A percentile compares a stretch with the other conserved stretches of the same genome.
These are phyloP conservation scores for Drosophila atripex DNA, from an alignment of 2,888 invertebrate species.

Conservation along the genomic window DNA sequence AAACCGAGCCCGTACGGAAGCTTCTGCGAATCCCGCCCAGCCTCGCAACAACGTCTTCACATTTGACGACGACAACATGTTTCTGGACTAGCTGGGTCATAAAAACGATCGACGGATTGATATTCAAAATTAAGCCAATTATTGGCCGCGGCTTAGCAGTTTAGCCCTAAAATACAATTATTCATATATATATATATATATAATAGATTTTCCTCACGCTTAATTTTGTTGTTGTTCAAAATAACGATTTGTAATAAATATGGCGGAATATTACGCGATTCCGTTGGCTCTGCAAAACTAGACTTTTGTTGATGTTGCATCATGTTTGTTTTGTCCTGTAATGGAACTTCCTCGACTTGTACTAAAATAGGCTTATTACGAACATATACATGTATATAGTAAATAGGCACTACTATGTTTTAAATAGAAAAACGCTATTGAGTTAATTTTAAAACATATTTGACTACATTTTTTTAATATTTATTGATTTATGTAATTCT, in stretches of 20 bases:
- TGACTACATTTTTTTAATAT: constrained; percentile 11
- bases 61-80: constrained; percentile 83
- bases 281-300: constrained; percentile 38
- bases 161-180: constrained; percentile 42
- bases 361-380: constrained; percentile 29
- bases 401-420: constrained; percentile 11
- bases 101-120: constrained; percentile 31
- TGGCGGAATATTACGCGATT: constrained; percentile 26
- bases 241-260: constrained; percentile 44
- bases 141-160: constrained; percentile 38
- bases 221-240: constrained; percentile 65
- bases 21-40: constrained; percentile 35
- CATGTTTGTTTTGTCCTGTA: constrained; percentile 18
- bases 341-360: constrained; percentile 4
- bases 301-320: constrained; percentile 13
- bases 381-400: constrained; percentile 22
- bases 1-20: constrained; percentile 22
- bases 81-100: constrained; percentile 75
- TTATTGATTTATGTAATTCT: constrained; percentile 20
- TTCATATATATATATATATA: constrained; percentile 55
- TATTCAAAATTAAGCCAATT: constrained; percentile 70
- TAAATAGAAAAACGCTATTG: constrained; percentile 1
- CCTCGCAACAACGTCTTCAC: constrained; percentile 77
- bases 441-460: constrained; percentile 11
- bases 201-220: constrained; percentile 57